These are phyloP conservation scores for Spinus pinus DNA, from an alignment of 2,797 vertebrate species.

Conservation along the genomic window DNA sequence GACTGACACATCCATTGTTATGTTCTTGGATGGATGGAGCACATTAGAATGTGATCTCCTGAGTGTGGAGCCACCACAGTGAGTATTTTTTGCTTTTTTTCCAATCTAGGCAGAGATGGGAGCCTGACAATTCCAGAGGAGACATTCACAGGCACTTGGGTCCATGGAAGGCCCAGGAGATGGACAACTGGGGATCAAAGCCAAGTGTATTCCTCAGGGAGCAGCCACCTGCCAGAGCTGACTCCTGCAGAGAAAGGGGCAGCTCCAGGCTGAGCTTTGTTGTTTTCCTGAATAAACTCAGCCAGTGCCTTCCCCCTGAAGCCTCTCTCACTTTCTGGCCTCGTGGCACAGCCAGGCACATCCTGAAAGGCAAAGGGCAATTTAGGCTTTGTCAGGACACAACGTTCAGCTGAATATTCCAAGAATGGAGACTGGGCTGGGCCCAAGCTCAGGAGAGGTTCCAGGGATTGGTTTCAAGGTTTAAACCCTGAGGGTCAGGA, in stretches of 20 bases:
- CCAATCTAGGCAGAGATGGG: background rate
- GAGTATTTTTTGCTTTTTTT: background rate
- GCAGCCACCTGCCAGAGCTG: background rate
- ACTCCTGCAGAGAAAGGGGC: background rate
- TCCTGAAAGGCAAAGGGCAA: background rate
- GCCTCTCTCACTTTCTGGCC: background rate
- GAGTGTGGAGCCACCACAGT: background rate
- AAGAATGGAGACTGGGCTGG: background rate
- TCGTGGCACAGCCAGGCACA: background rate
- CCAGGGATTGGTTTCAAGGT: background rate
- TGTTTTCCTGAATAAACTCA: background rate
- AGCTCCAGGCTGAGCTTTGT: background rate
- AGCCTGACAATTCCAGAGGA: background rate
- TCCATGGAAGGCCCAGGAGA: background rate
- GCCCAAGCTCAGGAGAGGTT: background rate
- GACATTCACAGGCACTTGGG: background rate
- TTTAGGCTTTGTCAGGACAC: background rate
- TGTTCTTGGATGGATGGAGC: background rate
- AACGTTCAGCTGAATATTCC: background rate
- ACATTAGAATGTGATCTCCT: background rate
- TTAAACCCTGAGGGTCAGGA: background rate
- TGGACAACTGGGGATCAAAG: background rate
- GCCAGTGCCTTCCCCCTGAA: background rate
- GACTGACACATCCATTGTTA: background rate
- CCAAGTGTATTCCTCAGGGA: background rate